These are phyloP conservation scores for Phaedon cochleariae DNA, from an alignment of 2,888 invertebrate genomes.

Conservation along the genomic window DNA sequence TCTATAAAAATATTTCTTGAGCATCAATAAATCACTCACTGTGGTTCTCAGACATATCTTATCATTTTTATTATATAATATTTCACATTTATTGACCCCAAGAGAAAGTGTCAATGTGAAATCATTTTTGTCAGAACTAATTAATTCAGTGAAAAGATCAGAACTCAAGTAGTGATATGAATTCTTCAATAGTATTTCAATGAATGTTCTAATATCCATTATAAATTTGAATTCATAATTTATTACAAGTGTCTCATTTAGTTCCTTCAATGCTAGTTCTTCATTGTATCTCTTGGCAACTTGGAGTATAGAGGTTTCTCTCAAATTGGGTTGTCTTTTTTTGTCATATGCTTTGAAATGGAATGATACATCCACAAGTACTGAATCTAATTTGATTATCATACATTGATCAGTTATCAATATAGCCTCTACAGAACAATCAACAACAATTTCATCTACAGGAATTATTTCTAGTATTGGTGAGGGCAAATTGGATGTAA, in stretches of 20 bases:
- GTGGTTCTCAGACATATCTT: slow-evolving; percentile 43
- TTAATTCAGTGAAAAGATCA: slow-evolving; percentile 47
- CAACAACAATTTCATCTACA: slow-evolving; percentile 43
- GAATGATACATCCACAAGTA: slow-evolving; percentile 53
- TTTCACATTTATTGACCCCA: slow-evolving; percentile 37
- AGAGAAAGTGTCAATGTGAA: slow-evolving; percentile 42
- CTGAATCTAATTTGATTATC: slow-evolving; percentile 45
- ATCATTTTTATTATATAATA: slow-evolving; percentile 46
- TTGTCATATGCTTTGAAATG: slow-evolving; percentile 47
- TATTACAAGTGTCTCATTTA: slow-evolving; percentile 31
- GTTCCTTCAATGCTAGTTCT: slow-evolving; percentile 21
- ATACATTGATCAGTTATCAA: slow-evolving; percentile 42
- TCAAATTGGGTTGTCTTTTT: slow-evolving; percentile 29
- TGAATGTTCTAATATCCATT: slow-evolving; percentile 43
- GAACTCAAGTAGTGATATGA: slow-evolving; percentile 53
- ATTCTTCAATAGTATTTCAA: slow-evolving; percentile 50
- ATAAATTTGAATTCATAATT: slow-evolving; percentile 47
- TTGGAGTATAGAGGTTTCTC: slow-evolving; percentile 33
- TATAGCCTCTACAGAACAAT: slow-evolving; percentile 46
- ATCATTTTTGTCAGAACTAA: slow-evolving; percentile 39
- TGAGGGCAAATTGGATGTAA: slow-evolving; percentile 27
- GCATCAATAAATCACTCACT: slow-evolving; percentile 39
- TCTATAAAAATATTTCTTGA: slow-evolving; percentile 50
- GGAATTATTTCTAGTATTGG: slow-evolving; percentile 49
- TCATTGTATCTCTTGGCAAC: slow-evolving; percentile 43